Percentiles rank a stretch among this genome's conserved stretches.
Conservation (phyloP, 2,113 vertebrate species). For the Lophius piscatorius region DNA sequence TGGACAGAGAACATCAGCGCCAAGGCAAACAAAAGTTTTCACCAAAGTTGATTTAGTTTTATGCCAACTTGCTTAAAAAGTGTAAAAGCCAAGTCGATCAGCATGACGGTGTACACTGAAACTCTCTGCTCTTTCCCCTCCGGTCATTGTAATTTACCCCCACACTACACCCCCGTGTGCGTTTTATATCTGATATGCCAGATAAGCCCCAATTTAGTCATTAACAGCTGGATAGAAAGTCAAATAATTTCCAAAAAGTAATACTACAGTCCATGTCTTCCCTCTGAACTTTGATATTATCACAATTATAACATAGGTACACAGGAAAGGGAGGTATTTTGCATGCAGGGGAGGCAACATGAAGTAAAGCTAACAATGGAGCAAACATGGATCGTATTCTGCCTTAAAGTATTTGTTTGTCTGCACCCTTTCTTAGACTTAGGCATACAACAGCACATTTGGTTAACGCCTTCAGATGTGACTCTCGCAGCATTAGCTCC, state of each 20-base stretch:
- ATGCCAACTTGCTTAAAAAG: slow-evolving; percentile 77
- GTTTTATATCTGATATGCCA: slow-evolving; percentile 60
- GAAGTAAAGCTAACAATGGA: background rate
- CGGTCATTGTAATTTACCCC: slow-evolving; percentile 47
- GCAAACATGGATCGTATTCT: background rate
- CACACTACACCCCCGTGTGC: slow-evolving; percentile 56
- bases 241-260: slow-evolving; percentile 55
- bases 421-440: background rate
- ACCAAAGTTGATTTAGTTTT: slow-evolving; percentile 76
- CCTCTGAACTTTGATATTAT: slow-evolving; percentile 1
- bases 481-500: slow-evolving; percentile 5
- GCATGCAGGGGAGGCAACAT: background rate
- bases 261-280: slow-evolving; percentile 1
- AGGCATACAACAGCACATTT: background rate
- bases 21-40: slow-evolving; percentile 78
- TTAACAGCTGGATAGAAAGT: slow-evolving; percentile 67
- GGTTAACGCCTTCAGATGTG: background rate
- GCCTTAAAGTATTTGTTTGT: background rate
- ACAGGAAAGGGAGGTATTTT: background rate
- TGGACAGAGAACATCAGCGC: slow-evolving; percentile 56
- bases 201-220: slow-evolving; percentile 60
- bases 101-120: slow-evolving; percentile 78
- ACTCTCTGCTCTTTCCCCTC: slow-evolving; percentile 24
- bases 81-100: slow-evolving; percentile 77
- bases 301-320: background rate